Conservation (phyloP, 2,113 vertebrate species). For the Crotalus tigris region DNA sequence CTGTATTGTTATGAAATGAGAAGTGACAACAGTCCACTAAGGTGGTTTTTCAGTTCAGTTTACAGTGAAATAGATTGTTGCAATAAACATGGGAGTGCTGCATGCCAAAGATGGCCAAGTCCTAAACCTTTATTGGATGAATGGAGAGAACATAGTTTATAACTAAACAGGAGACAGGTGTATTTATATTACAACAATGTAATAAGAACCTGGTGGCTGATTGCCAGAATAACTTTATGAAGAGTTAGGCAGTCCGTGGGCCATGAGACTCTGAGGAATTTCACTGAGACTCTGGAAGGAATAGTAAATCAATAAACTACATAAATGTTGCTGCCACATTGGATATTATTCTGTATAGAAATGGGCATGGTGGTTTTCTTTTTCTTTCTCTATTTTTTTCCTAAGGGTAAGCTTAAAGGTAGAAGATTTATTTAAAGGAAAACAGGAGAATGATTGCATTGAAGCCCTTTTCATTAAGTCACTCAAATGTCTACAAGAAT, state of each 20-base stretch:
- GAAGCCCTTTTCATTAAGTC: constrained; percentile 11
- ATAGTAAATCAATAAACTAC: constrained; percentile 70
- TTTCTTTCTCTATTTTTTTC: constrained; percentile 27
- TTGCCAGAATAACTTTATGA: constrained; percentile 35
- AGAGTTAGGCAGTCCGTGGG: constrained; percentile 42
- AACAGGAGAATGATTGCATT: constrained; percentile 45
- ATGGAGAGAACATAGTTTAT: constrained; percentile 16
- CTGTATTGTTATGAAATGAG: constrained; percentile 41
- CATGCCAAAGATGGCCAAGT: constrained; percentile 1
- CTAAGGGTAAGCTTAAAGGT: constrained; percentile 49
- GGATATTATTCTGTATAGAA: constrained; percentile 62
- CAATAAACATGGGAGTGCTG: constrained; percentile 41
- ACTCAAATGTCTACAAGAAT: neutral
- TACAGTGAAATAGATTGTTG: constrained; percentile 53
- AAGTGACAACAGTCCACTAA: constrained; percentile 16
- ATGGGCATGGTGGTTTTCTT: neutral
- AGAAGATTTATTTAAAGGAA: constrained; percentile 62
- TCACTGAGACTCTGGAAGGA: constrained; percentile 58
- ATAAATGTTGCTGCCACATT: constrained; percentile 62
- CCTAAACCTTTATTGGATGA: constrained; percentile 7
- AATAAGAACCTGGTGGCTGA: constrained; percentile 38
- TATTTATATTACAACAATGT: constrained; percentile 58
- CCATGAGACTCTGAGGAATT: constrained; percentile 39
- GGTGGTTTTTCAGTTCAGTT: constrained; percentile 48
- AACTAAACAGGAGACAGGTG: constrained; percentile 44